These are phyloP conservation scores for Aleiodes testaceus DNA, from an alignment of 2,888 invertebrate species.

Conservation along the genomic window DNA sequence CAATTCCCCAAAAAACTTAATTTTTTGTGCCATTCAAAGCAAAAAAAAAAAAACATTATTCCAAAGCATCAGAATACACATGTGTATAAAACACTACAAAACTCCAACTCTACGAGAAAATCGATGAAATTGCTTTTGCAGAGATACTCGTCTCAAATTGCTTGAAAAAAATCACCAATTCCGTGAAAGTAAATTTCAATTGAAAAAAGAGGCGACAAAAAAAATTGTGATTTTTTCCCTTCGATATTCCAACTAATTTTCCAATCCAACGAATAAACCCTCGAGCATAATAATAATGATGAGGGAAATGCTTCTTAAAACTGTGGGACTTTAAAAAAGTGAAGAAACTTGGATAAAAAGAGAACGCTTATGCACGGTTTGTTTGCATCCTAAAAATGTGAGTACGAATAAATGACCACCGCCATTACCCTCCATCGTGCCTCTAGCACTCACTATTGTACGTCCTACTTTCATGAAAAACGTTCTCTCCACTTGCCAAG, in stretches of 20 bases:
- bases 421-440: conserved; percentile 17
- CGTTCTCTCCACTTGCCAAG: conserved; percentile 12
- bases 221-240: background rate
- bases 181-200: no score
- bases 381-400: conserved; percentile 35
- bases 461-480: conserved; percentile 32
- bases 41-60: background rate
- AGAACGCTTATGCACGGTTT: conserved; percentile 4
- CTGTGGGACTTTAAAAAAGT: no score
- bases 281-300: no score
- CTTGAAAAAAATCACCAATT: background rate
- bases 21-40: background rate
- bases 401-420: conserved; percentile 43
- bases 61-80: background rate
- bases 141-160: conserved; percentile 6
- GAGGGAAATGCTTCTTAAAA: no score
- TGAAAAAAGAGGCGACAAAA: no score
- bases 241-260: no score
- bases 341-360: background rate
- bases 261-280: no score
- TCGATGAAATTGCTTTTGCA: background rate
- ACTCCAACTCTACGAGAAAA: background rate
- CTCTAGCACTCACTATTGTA: conserved; percentile 16
- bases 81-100: background rate
- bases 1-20: background rate